These are phyloP conservation scores for Condylostylus longicornis DNA, from an alignment of 1,140 invertebrate genomes.

Conservation along the genomic window DNA sequence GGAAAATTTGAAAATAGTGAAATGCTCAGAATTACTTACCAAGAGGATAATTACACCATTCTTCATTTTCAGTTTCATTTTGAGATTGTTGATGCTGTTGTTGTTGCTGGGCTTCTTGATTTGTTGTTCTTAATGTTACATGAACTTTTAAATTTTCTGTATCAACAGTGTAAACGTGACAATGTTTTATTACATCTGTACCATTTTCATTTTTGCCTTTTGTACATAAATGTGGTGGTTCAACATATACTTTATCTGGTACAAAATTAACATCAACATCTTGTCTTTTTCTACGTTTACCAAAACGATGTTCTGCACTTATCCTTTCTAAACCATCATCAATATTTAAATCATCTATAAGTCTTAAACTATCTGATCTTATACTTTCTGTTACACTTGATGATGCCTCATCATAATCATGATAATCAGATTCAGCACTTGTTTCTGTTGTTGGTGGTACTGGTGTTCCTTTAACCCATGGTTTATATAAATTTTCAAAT, in stretches of 20 bases:
- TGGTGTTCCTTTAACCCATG: conserved; percentile 19
- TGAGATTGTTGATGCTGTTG: too few species aligned
- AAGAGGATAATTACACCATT: conserved; percentile 43
- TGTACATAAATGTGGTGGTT: conserved; percentile 46
- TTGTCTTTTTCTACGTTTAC: conserved; percentile 7
- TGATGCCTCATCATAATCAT: conserved; percentile 22
- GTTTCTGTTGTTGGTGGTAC: conserved; percentile 20
- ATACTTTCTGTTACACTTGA: conserved; percentile 19
- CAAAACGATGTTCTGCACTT: conserved; percentile 14
- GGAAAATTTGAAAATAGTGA: neutral
- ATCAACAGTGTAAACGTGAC: conserved; percentile 40
- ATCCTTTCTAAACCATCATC: conserved; percentile 16
- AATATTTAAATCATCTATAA: conserved; percentile 9
- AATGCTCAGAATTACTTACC: conserved; percentile 15
- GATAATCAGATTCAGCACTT: conserved; percentile 25
- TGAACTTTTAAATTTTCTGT: conserved; percentile 32
- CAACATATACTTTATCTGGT: conserved; percentile 18
- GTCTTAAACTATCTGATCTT: conserved; percentile 9
- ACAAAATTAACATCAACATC: too few species aligned
- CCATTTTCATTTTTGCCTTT: conserved; percentile 23
- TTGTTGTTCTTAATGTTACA: conserved; percentile 31
- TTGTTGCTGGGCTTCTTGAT: too few species aligned
- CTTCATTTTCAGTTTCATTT: conserved; percentile 21
- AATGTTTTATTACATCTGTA: conserved; percentile 24
- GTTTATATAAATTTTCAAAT: conserved; percentile 23